phyloP scores from a whole-genome alignment of 2,888 invertebrate genomes.

The Clunio marinus region DNA sequence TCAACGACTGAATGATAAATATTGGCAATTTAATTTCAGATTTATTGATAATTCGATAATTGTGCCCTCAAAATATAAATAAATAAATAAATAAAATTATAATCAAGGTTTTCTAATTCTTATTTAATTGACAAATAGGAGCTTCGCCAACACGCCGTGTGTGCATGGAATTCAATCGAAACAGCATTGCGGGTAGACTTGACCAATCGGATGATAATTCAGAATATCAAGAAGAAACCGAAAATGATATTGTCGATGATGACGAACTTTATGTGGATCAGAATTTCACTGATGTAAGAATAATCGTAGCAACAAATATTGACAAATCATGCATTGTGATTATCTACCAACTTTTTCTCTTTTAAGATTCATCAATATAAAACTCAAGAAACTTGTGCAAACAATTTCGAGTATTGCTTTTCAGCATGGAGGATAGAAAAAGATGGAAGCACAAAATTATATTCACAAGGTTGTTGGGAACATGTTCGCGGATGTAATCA shows the following conservation, averaged over 20 bases:
- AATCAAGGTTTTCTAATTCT: too few species aligned
- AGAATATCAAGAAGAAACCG: neutral
- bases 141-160: conserved; percentile 13
- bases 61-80: too few species aligned
- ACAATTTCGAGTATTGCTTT: conserved; percentile 60
- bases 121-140: neutral
- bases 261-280: neutral
- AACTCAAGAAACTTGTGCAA: conserved; percentile 44
- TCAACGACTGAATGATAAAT: too few species aligned
- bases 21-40: too few species aligned
- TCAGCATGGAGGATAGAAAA: conserved; percentile 65
- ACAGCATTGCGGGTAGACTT: neutral
- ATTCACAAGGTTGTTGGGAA: conserved; percentile 60
- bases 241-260: neutral
- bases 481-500: conserved; percentile 7
- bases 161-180: conserved; percentile 6
- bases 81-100: too few species aligned
- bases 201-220: neutral
- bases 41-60: too few species aligned
- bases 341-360: too few species aligned
- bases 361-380: neutral
- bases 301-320: neutral
- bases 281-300: neutral
- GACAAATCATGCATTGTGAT: neutral
- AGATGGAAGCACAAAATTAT: conserved; percentile 59